Evolutionary conservation across 2,888 invertebrate genomes (phyloP).

Genomic region (Cerceris ruficornis): DNA sequence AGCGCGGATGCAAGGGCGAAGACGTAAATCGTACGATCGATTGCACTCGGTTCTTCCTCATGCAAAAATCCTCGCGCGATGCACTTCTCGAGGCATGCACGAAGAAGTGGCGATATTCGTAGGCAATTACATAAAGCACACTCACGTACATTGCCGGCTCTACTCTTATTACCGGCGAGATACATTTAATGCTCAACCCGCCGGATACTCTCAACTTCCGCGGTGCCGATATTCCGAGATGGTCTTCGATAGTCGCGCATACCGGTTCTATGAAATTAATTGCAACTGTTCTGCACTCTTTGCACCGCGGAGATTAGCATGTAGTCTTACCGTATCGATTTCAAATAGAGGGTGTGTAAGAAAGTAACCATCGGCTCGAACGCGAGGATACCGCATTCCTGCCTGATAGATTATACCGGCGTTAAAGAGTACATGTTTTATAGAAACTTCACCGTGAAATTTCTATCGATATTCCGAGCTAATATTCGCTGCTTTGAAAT

Average conservation of each 20-base stretch:
- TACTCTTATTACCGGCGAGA: constrained; percentile 30
- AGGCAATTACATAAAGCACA: constrained; percentile 22
- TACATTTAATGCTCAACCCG: constrained; percentile 19
- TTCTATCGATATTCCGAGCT: not conserved
- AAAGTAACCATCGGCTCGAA: constrained; percentile 13
- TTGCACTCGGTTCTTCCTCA: not conserved
- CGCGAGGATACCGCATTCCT: constrained; percentile 10
- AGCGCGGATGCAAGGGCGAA: no score
- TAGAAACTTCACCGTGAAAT: not conserved
- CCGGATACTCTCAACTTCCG: constrained; percentile 34
- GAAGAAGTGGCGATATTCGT: constrained; percentile 10
- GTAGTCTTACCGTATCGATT: constrained; percentile 17
- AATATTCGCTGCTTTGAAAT: not conserved
- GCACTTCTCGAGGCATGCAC: not conserved
- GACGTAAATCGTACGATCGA: not conserved
- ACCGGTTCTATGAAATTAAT: constrained; percentile 50
- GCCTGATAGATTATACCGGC: constrained; percentile 15
- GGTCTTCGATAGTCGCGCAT: constrained; percentile 28
- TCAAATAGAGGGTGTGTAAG: constrained; percentile 26
- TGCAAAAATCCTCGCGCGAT: not conserved
- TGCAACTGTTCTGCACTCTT: constrained; percentile 37
- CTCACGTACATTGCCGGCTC: constrained; percentile 18
- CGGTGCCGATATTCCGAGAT: constrained; percentile 37
- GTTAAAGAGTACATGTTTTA: not conserved
- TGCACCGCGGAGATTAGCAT: constrained; percentile 34